Percentiles rank a stretch among this genome's conserved stretches.
These are phyloP conservation scores for Pogonophryne albipinna DNA, from an alignment of 2,797 vertebrate species.

Conservation along the genomic window DNA sequence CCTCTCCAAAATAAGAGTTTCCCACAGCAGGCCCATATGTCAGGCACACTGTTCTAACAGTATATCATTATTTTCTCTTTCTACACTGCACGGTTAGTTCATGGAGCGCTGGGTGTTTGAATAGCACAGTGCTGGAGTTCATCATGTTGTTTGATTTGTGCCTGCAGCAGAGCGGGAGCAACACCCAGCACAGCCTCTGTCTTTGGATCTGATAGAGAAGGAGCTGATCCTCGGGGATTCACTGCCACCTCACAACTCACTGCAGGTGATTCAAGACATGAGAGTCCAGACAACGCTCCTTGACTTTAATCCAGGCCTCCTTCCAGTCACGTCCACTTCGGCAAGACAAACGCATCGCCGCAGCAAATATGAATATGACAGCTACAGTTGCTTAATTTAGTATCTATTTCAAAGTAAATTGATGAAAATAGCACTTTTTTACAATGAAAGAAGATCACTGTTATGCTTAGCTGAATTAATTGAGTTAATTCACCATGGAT, in stretches of 20 bases:
- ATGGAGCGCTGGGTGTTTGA: constrained; percentile 24
- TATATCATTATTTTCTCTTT: constrained; percentile 2
- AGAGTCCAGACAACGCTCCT: constrained; percentile 32
- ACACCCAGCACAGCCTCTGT: constrained; percentile 29
- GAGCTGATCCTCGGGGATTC: constrained; percentile 32
- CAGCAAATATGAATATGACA: too few species aligned
- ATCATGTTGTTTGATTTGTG: constrained; percentile 33
- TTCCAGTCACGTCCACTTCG: constrained; percentile 13
- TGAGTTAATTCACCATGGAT: too few species aligned
- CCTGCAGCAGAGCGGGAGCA: constrained; percentile 34
- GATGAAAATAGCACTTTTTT: too few species aligned
- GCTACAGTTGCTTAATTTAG: too few species aligned
- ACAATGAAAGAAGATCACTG: too few species aligned
- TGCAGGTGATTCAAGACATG: constrained; percentile 52
- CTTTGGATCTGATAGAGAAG: constrained; percentile 26
- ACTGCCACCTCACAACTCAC: constrained; percentile 23
- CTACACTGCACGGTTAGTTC: background rate
- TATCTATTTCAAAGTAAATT: too few species aligned
- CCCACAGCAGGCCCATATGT: background rate
- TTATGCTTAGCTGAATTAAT: too few species aligned
- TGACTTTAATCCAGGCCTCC: constrained; percentile 44
- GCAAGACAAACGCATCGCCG: too few species aligned
- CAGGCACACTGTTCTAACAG: background rate
- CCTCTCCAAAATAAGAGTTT: background rate
- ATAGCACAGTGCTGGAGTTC: constrained; percentile 17